These are phyloP conservation scores for Platyscapa corneri DNA, from an alignment of 1,140 invertebrate genomes.

Conservation along the genomic window DNA sequence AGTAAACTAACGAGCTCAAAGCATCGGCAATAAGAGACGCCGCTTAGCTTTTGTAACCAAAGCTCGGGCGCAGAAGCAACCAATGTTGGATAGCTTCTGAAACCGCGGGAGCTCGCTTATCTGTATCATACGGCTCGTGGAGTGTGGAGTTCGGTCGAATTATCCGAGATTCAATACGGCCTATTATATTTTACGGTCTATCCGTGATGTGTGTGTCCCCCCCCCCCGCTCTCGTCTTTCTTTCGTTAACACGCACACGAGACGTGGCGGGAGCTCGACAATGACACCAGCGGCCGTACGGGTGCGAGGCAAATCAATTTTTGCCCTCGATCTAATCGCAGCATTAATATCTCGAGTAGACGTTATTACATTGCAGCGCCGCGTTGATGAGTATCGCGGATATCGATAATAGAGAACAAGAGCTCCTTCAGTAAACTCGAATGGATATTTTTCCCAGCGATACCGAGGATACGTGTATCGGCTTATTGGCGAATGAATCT, in stretches of 20 bases:
- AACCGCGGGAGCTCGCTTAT: not conserved
- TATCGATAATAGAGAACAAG: not conserved
- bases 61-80: not conserved
- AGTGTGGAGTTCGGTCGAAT: not conserved
- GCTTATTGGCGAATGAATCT: not conserved
- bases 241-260: not conserved
- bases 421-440: not conserved
- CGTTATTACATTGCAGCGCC: not conserved
- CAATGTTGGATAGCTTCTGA: not conserved
- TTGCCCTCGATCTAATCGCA: not conserved
- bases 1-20: not conserved
- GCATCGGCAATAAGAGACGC: not conserved
- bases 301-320: too few relatives aligned
- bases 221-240: not conserved
- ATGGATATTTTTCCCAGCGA: not conserved
- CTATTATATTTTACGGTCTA: slow-evolving; percentile 19
- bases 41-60: not conserved
- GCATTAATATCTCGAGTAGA: not conserved
- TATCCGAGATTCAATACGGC: slow-evolving; percentile 8
- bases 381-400: too few relatives aligned
- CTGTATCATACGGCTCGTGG: not conserved
- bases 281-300: too few relatives aligned
- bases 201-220: not conserved
- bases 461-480: not conserved
- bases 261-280: too few relatives aligned